phyloP scores from a whole-genome alignment of 2,888 invertebrate species.

The Galeopsomyia nigrocyanea region DNA sequence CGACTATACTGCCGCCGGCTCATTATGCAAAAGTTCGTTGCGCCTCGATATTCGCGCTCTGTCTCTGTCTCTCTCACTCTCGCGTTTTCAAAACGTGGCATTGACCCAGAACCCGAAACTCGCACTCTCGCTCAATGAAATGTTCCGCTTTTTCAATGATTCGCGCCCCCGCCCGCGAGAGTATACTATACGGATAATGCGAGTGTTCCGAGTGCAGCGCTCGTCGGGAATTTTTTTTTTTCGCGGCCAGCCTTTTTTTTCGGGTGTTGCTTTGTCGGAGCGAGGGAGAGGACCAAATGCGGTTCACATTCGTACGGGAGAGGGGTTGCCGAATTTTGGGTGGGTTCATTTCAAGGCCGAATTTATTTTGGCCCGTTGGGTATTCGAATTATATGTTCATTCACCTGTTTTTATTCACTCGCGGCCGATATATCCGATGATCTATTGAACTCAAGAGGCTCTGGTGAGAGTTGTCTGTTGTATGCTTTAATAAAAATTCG shows the following conservation, averaged over 20 bases:
- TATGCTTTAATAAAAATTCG: no score
- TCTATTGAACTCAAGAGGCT: no score
- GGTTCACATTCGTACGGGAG: no score
- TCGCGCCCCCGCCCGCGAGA: neutral
- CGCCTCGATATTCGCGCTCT: constrained; percentile 22
- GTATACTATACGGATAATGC: constrained; percentile 6
- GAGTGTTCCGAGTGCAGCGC: neutral
- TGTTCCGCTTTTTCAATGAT: constrained; percentile 42
- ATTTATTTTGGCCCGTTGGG: no score
- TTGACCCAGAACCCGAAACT: constrained; percentile 60
- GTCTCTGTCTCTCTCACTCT: constrained; percentile 25
- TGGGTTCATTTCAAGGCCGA: no score
- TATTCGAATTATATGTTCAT: no score
- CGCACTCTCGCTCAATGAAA: constrained; percentile 37
- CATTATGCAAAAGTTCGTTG: constrained; percentile 66
- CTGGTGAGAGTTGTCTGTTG: no score
- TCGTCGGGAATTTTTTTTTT: neutral
- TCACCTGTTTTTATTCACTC: no score
- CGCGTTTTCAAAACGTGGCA: constrained; percentile 63
- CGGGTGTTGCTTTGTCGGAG: neutral
- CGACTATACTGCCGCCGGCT: constrained; percentile 51
- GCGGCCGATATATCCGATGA: no score
- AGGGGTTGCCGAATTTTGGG: no score
- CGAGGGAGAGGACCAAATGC: neutral
- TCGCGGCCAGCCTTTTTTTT: neutral